These are phyloP conservation scores for Drosophila navojoa DNA, from an alignment of 1,140 invertebrate genomes.

Conservation along the genomic window DNA sequence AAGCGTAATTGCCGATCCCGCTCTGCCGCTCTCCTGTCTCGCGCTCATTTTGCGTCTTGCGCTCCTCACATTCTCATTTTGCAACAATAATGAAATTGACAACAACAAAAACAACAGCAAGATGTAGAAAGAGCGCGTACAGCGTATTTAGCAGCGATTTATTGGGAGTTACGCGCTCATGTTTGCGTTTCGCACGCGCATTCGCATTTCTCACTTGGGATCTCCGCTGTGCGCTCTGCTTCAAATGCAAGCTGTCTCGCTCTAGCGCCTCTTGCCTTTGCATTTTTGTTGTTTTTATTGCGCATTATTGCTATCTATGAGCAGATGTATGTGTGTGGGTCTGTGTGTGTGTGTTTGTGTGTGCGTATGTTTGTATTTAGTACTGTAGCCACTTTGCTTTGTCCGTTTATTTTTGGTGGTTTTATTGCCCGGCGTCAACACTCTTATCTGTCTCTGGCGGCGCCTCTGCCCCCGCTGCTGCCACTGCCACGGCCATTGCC, in stretches of 20 bases:
- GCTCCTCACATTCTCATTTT: constrained; percentile 23
- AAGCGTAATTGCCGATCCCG: constrained; percentile 32
- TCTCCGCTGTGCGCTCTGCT: constrained; percentile 18
- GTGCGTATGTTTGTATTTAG: constrained; percentile 11
- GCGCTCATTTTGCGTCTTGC: constrained; percentile 18
- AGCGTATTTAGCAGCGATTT: constrained; percentile 34
- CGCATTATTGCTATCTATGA: constrained; percentile 58
- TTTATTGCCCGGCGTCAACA: constrained; percentile 55
- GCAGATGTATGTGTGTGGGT: neutral
- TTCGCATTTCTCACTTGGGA: constrained; percentile 38
- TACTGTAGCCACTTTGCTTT: constrained; percentile 41
- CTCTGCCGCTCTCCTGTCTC: neutral
- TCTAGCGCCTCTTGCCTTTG: constrained; percentile 16
- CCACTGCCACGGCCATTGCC: constrained; percentile 8
- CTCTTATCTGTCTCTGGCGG: constrained; percentile 32
- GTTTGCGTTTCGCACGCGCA: constrained; percentile 68
- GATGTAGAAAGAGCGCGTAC: constrained; percentile 4
- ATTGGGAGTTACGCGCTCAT: constrained; percentile 58
- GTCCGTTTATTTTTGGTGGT: constrained; percentile 55
- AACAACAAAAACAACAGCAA: constrained; percentile 25
- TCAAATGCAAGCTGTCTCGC: constrained; percentile 27
- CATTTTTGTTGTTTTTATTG: constrained; percentile 24
- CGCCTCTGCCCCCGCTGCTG: constrained; percentile 9
- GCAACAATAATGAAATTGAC: constrained; percentile 48
- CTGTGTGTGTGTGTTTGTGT: constrained; percentile 1